Evolutionary conservation across 1,140 invertebrate genomes (phyloP), one percentile per base, ranked within the genome.

Genomic region (Pantala flavescens): DNA sequence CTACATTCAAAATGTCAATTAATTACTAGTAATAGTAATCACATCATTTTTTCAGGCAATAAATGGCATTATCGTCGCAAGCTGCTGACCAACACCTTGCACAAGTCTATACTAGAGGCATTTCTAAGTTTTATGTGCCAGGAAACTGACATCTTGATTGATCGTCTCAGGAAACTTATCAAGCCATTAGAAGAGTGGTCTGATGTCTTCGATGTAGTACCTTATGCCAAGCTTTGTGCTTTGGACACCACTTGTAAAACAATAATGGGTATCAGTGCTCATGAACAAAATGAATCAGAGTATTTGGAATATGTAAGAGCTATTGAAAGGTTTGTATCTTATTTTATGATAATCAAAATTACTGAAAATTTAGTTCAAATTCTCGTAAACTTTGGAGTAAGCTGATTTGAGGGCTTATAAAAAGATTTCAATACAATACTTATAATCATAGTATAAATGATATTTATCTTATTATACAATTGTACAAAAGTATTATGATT

Each of bases 31-130:
- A 36, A 36, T 36, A 5, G 28, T 9, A 36, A 36, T 36, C 2
- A 36, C 28, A 36, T 36, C 9, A 2, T 5, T 21, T 63, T 21
- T 16, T 71, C 73, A 86, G 91, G 91, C 19, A 80, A 83, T 9
- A 90, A 90, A 82, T 93, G 91, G 91, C 84, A 85, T 36, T 77
- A 76, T 0, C 81, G 89, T 63, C 82, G 92, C 16, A 91, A 90
- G 80, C 79, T 93, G 55, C 80, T 93, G 7, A 93, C 92, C 0
- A 90, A 92, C 3, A 89, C 90, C 0, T 94, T 93, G 78, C 92
- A 93, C 81, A 91, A 90, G 79, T 86, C 86, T 76, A 89, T 94
- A 28, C 79, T 93, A 9, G 87, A 91, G 73, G 84, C 88, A 74
- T 93, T 93, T 78, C 77, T 0, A 63, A 83, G 0, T 83, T 85